Evolutionary conservation across 2,797 vertebrate species (phyloP).

Genomic region (Sorex maritimensis): DNA sequence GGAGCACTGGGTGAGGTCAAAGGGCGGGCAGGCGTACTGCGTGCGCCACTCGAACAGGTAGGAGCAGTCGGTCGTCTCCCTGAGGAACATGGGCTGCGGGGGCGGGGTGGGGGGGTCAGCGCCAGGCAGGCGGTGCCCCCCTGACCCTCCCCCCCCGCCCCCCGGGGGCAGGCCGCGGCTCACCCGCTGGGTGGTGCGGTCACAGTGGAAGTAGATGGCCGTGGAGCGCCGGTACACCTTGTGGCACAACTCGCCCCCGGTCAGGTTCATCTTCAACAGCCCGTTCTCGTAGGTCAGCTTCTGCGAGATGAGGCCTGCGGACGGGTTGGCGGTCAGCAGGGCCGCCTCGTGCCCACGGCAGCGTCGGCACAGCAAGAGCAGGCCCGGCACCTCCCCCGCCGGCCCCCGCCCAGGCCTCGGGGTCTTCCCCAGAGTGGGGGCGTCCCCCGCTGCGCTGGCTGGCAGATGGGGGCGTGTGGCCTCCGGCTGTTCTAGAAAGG

Average conservation of each 20-base stretch:
- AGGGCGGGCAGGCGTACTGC: constrained; percentile 94
- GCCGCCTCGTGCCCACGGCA: too few species aligned
- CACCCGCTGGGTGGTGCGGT: constrained; percentile 92
- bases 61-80: constrained; percentile 96
- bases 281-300: constrained; percentile 95
- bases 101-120: too few species aligned
- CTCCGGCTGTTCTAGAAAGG: not conserved
- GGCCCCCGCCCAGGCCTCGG: too few species aligned
- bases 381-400: too few species aligned
- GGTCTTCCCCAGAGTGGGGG: too few species aligned
- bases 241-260: constrained; percentile 94
- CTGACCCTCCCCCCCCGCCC: too few species aligned
- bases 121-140: too few species aligned
- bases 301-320: constrained; percentile 92
- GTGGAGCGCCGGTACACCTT: constrained; percentile 95
- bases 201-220: constrained; percentile 95
- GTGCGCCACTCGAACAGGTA: constrained; percentile 98
- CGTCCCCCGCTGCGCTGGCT: too few species aligned
- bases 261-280: constrained; percentile 96
- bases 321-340: not conserved
- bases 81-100: constrained; percentile 93
- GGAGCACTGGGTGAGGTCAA: constrained; percentile 95
- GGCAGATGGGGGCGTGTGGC: too few species aligned
- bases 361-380: too few species aligned
- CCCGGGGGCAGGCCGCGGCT: constrained; percentile 73